phyloP scores from a whole-genome alignment of 2,797 vertebrate genomes.

The Centropyge bicolor region DNA sequence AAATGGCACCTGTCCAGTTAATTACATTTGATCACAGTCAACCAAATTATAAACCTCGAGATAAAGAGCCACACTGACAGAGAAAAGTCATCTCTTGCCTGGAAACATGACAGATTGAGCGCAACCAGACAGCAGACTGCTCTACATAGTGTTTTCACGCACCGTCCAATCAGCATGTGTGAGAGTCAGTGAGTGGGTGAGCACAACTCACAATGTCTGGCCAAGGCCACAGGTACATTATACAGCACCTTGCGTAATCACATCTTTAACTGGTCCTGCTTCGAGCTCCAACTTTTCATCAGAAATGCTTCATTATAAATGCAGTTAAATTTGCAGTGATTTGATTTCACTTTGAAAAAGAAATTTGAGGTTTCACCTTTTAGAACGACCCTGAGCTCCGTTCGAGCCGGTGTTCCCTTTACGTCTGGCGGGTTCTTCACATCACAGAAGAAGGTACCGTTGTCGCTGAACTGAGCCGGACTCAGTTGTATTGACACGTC shows the following conservation, averaged over 20 bases:
- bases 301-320: not conserved
- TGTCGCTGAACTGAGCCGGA: constrained; percentile 92
- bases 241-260: not conserved
- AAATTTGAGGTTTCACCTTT: constrained; percentile 84
- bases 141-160: constrained; percentile 1
- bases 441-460: constrained; percentile 93
- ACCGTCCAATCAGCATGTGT: constrained; percentile 22
- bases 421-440: constrained; percentile 95
- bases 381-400: constrained; percentile 90
- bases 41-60: not conserved
- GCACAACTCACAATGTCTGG: not conserved
- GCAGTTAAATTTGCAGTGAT: not conserved
- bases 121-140: not conserved
- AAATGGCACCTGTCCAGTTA: not conserved
- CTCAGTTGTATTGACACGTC: constrained; percentile 92
- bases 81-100: not conserved
- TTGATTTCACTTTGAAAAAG: not conserved
- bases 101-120: constrained; percentile 31
- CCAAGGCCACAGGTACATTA: constrained; percentile 14
- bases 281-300: not conserved
- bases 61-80: not conserved
- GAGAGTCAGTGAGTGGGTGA: constrained; percentile 25
- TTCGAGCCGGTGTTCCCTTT: constrained; percentile 84
- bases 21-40: not conserved
- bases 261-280: not conserved